Conservation (phyloP, 2,888 invertebrate genomes). For the Scotopteryx bipunctaria region DNA sequence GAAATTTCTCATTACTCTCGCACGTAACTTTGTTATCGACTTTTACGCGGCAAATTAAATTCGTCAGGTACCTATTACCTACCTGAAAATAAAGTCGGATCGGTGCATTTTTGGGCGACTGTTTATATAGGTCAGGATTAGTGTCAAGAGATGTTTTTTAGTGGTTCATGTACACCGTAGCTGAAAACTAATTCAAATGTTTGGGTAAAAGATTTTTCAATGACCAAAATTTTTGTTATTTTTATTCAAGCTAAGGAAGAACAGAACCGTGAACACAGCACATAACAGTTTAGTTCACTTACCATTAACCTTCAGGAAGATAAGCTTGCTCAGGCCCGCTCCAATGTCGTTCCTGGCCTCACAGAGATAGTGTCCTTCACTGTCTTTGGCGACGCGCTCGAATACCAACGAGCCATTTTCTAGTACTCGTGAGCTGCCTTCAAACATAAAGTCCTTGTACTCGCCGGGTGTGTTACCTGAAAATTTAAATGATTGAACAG, state of each 20-base stretch:
- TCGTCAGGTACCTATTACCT: neutral
- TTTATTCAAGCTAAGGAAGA: too few relatives aligned
- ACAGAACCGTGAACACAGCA: too few relatives aligned
- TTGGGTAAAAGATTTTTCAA: too few relatives aligned
- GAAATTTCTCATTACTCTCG: conserved; percentile 23
- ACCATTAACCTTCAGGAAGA: conserved; percentile 95
- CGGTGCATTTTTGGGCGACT: too few relatives aligned
- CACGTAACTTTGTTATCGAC: conserved; percentile 19
- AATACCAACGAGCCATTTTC: conserved; percentile 93
- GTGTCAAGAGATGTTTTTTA: too few relatives aligned
- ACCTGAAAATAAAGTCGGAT: neutral
- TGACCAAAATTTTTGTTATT: too few relatives aligned
- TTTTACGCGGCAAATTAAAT: conserved; percentile 18
- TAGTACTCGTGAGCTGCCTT: conserved; percentile 89
- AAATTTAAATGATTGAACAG: conserved; percentile 27
- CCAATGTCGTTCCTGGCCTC: conserved; percentile 97
- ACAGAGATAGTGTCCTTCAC: conserved; percentile 95
- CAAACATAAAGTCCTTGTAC: conserved; percentile 92
- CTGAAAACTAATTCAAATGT: too few relatives aligned
- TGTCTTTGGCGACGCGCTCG: conserved; percentile 91
- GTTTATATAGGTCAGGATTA: too few relatives aligned
- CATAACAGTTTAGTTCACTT: conserved; percentile 56
- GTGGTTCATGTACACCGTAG: too few relatives aligned
- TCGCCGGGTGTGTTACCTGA: conserved; percentile 87
- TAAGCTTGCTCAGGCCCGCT: conserved; percentile 95